A percentile compares a stretch with the other conserved stretches of the same genome.
Evolutionary conservation across 2,888 invertebrate species (phyloP).

Genomic region (Ferrisia virgata): DNA sequence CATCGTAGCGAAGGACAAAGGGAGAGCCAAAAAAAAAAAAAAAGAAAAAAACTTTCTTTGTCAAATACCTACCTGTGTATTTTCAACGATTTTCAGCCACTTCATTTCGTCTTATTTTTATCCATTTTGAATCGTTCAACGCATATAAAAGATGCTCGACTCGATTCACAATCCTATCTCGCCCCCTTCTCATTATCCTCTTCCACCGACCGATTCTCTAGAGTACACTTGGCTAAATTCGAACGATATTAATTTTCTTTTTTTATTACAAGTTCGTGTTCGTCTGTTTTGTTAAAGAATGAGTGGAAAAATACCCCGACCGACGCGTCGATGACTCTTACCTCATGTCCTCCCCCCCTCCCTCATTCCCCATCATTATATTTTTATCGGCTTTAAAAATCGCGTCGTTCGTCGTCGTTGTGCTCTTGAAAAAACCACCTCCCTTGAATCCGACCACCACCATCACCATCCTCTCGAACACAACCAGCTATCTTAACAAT

Average conservation of each 20-base stretch:
- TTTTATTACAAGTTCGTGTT: neutral
- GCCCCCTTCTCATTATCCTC: neutral
- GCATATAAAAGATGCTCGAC: neutral
- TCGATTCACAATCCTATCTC: no score
- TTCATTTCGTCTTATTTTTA: conserved; percentile 11
- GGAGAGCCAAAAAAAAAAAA: neutral
- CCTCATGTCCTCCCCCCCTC: neutral
- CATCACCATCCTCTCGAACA: neutral
- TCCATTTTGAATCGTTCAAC: neutral
- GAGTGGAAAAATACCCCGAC: neutral
- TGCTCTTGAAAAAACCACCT: no score
- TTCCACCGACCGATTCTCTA: neutral
- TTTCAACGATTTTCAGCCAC: neutral
- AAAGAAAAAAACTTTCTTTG: neutral
- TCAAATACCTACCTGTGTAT: no score
- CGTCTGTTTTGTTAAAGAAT: neutral
- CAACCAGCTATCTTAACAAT: neutral
- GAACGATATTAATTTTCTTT: conserved; percentile 17
- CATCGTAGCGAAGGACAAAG: neutral
- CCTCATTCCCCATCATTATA: no score
- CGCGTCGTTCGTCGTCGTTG: no score
- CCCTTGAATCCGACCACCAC: no score
- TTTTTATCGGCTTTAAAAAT: no score
- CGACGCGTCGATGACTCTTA: neutral
- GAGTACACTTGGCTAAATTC: conserved; percentile 4